These are phyloP conservation scores for human DNA, from an alignment of 2,113 vertebrate genomes.

Conservation along the genomic window DNA sequence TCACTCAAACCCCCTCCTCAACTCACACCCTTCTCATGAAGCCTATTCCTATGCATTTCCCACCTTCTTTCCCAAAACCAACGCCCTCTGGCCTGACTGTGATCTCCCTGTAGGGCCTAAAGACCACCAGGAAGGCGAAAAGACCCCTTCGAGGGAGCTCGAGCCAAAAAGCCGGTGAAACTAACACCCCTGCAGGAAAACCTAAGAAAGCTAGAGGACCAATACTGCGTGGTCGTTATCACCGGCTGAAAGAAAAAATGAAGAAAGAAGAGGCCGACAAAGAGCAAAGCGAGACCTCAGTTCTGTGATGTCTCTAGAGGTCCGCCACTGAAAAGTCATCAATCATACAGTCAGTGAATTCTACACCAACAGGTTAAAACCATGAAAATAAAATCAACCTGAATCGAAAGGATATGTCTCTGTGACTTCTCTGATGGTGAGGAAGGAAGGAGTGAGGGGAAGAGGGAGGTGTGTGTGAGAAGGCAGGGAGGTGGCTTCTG, in stretches of 20 bases:
- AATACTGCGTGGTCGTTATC: background rate
- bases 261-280: background rate
- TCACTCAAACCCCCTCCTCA: background rate
- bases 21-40: background rate
- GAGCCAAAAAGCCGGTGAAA: background rate
- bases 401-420: background rate
- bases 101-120: background rate
- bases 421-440: background rate
- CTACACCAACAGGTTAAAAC: background rate
- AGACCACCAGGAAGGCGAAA: background rate
- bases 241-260: background rate
- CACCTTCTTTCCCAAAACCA: background rate
- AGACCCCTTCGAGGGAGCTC: background rate
- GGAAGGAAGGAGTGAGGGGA: background rate
- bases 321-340: background rate
- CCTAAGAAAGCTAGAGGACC: background rate
- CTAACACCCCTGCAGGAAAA: background rate
- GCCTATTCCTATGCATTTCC: background rate
- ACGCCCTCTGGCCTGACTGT: background rate
- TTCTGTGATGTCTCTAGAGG: background rate
- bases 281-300: background rate
- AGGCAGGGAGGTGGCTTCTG: background rate
- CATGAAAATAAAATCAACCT: conserved; percentile 1
- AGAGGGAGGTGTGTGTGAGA: background rate
- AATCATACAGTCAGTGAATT: background rate